Conservation (phyloP, 2,797 vertebrate species). For the Trichosurus vulpecula region DNA sequence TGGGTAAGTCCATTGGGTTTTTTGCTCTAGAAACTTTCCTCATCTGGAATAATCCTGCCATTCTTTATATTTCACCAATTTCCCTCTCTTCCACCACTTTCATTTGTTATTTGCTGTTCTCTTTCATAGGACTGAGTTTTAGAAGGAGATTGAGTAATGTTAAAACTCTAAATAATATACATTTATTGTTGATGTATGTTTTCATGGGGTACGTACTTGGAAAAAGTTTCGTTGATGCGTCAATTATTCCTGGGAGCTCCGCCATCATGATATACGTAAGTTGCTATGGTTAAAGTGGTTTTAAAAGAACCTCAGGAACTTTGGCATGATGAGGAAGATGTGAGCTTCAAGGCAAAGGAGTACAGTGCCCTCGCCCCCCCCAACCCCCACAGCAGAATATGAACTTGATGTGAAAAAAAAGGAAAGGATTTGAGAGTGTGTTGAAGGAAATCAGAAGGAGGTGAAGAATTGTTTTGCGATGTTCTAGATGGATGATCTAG, state of each 20-base stretch:
- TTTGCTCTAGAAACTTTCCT: background rate
- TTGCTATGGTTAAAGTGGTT: constrained; percentile 39
- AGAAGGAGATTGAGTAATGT: constrained; percentile 55
- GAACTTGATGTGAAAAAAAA: constrained; percentile 20
- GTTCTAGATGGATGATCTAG: background rate
- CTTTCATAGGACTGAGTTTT: constrained; percentile 34
- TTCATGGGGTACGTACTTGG: constrained; percentile 58
- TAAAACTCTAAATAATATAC: constrained; percentile 50
- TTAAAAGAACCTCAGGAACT: constrained; percentile 43
- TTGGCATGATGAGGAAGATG: constrained; percentile 35
- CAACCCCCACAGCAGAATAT: background rate
- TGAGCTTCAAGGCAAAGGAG: background rate
- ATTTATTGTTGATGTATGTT: constrained; percentile 56
- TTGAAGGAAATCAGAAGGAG: constrained; percentile 25
- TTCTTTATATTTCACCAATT: constrained; percentile 54
- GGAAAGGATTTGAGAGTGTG: constrained; percentile 12
- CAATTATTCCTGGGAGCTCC: constrained; percentile 51
- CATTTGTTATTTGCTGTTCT: constrained; percentile 59
- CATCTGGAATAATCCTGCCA: constrained; percentile 55
- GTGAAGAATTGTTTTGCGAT: background rate
- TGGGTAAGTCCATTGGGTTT: background rate
- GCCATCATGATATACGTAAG: constrained; percentile 25
- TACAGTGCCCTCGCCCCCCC: background rate
- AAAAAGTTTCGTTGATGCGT: constrained; percentile 24
- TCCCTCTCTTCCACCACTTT: constrained; percentile 24